Conservation (phyloP, 2,797 vertebrate species). For the Catostomus latipinnis region DNA sequence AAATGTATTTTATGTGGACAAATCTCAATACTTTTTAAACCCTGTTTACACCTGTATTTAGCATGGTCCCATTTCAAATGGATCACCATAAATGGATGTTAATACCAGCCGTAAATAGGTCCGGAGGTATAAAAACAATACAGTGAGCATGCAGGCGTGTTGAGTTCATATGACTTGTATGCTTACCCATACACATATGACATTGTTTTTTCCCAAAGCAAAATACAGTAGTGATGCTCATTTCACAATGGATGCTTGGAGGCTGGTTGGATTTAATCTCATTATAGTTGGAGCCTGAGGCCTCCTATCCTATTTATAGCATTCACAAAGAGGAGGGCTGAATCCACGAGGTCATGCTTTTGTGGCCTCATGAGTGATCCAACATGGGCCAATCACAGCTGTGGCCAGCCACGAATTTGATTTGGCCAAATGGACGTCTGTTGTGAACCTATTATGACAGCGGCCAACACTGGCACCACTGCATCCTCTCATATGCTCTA, state of each 20-base stretch:
- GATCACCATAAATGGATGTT: too few species aligned
- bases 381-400: constrained; percentile 62
- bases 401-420: constrained; percentile 63
- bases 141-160: constrained; percentile 2
- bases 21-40: too few species aligned
- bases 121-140: constrained; percentile 17
- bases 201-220: constrained; percentile 37
- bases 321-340: constrained; percentile 59
- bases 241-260: constrained; percentile 71
- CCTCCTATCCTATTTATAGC: constrained; percentile 78
- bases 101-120: too few species aligned
- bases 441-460: constrained; percentile 64
- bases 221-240: constrained; percentile 70
- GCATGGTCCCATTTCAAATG: too few species aligned
- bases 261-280: constrained; percentile 79
- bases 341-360: constrained; percentile 56
- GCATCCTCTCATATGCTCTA: constrained; percentile 29
- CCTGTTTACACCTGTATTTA: too few species aligned
- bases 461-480: constrained; percentile 33
- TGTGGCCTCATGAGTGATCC: constrained; percentile 57
- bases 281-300: constrained; percentile 75
- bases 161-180: background rate
- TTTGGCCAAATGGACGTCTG: constrained; percentile 67
- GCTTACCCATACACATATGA: too few species aligned
- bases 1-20: too few species aligned